Base-by-base conservation (phyloP, 2,113 vertebrate genomes). In the Himantopus leucocephalus region DNA sequence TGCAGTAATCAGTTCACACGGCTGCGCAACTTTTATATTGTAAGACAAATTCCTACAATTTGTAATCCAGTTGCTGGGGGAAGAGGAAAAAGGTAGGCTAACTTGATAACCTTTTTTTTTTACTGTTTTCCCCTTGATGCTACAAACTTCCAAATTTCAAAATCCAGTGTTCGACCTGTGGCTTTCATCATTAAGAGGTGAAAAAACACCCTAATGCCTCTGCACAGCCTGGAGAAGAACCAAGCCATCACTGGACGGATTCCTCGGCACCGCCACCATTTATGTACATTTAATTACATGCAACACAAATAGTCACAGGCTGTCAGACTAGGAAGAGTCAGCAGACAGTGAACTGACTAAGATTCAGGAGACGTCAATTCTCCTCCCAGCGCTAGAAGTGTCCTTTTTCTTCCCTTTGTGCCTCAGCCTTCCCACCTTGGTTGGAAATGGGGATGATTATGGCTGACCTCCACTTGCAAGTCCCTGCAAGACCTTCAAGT, bases 121-220 rank as follows among this genome's bases (percentile, higher is more conserved):
- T 15, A 14, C 29, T 14, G 8, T 18, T 73, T 91, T 60, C 29
- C 7, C 12, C n/a, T 68, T 62, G 45, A 66, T 55, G 23, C 29
- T 73, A 41, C 26, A 37, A 79, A 70, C 16, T 32, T 94, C 37
- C 8, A 41, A 29, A 67, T 47, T 82, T 73, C 53, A 73, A 79
- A 95, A 53, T 43, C 53, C 27, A 66, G 21, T 63, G 35, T 80
- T 64, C 83, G 43, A 48, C 55, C 35, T 7, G 7, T 39, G 59
- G 11, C 4, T 81, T 86, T 84, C 67, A 18, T 34, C 35, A 35
- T 4, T 22, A 75, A 75, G 64, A 94, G 23, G 9, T 78, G 15
- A 55, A 62, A 78, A 78, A 78, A 47, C 8, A 17, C 27, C 3
- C 0, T 17, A 72, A 48, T 2, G 4, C 5, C 27, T 78, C 4